Evolutionary conservation across 2,888 invertebrate genomes (phyloP).

Genomic region (Aphodius sticticus): DNA sequence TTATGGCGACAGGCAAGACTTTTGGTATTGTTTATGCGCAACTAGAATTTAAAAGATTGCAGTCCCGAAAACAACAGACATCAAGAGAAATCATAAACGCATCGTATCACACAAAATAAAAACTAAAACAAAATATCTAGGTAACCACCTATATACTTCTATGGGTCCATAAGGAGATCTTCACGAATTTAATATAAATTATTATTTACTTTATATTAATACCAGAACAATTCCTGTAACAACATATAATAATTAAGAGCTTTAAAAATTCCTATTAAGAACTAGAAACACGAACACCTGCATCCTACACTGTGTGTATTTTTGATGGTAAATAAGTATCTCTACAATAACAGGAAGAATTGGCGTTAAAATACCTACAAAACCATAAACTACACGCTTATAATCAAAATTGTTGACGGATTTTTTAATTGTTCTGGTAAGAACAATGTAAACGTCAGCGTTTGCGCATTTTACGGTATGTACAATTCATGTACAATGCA

Average conservation of each 20-base stretch:
- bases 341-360: too few species aligned
- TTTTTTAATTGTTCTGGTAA: neutral
- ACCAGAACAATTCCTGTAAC: neutral
- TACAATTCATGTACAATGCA: neutral
- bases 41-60: neutral
- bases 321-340: too few species aligned
- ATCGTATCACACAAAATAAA: neutral
- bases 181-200: neutral
- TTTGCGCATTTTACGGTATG: neutral
- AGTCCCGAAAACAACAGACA: neutral
- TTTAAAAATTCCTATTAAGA: neutral
- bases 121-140: neutral
- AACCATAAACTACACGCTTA: neutral
- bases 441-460: neutral
- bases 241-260: neutral
- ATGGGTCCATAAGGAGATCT: neutral
- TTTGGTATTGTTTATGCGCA: neutral
- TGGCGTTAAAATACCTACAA: too few species aligned
- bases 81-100: neutral
- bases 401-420: neutral
- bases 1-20: neutral
- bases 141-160: neutral
- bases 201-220: neutral
- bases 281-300: neutral
- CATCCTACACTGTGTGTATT: too few species aligned